Evolutionary conservation across 2,113 vertebrate genomes (phyloP).

Genomic region (Embiotoca jacksoni): DNA sequence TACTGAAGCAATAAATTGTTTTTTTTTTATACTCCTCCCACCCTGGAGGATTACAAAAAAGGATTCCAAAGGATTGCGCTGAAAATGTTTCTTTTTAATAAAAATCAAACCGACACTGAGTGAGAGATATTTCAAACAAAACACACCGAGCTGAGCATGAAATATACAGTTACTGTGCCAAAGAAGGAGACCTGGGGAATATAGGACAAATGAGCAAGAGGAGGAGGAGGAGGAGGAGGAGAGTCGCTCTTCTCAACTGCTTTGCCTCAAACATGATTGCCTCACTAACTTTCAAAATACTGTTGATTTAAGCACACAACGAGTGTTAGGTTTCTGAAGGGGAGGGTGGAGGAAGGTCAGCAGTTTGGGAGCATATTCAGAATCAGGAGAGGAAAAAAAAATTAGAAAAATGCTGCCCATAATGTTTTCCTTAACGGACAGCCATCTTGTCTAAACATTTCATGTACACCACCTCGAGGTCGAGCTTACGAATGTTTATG

Average conservation of each 20-base stretch:
- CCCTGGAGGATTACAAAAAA: slow-evolving; percentile 59
- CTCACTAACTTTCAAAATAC: slow-evolving; percentile 78
- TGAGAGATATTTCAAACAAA: slow-evolving; percentile 70
- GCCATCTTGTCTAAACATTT: slow-evolving; percentile 58
- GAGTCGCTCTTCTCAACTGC: slow-evolving; percentile 49
- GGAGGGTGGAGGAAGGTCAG: slow-evolving; percentile 53
- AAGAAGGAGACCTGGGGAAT: slow-evolving; percentile 65
- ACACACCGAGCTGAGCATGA: slow-evolving; percentile 57
- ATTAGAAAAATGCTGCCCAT: slow-evolving; percentile 48
- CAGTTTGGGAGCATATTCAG: slow-evolving; percentile 52
- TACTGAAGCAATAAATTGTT: slow-evolving; percentile 71
- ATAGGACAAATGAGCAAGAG: slow-evolving; percentile 61
- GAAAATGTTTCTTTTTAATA: slow-evolving; percentile 71
- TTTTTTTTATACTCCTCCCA: slow-evolving; percentile 45
- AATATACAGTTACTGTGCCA: slow-evolving; percentile 65
- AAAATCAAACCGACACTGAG: slow-evolving; percentile 63
- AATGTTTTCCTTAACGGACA: slow-evolving; percentile 56
- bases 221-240: slow-evolving; percentile 16
- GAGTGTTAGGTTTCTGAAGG: slow-evolving; percentile 66
- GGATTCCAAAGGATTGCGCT: slow-evolving; percentile 58
- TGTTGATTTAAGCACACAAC: slow-evolving; percentile 79
- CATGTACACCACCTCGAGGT: slow-evolving; percentile 25
- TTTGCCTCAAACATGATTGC: slow-evolving; percentile 70
- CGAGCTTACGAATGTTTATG: slow-evolving; percentile 46
- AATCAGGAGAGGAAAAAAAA: slow-evolving; percentile 37